These are phyloP conservation scores for Andrena haemorrhoa DNA, from an alignment of 2,888 invertebrate genomes.

Conservation along the genomic window DNA sequence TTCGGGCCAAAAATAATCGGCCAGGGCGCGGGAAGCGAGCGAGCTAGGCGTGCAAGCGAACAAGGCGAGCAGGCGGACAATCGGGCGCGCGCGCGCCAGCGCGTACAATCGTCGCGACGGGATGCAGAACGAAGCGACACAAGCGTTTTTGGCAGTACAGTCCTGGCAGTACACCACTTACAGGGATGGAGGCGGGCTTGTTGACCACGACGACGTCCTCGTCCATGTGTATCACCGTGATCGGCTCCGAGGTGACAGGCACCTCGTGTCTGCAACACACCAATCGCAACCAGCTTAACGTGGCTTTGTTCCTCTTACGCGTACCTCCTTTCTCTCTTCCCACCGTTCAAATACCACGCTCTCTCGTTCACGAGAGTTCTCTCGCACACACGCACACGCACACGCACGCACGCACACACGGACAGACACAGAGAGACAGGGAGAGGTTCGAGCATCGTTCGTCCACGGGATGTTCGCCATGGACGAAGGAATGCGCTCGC, in stretches of 20 bases:
- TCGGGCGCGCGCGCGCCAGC: slow-evolving; percentile 15
- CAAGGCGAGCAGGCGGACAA: slow-evolving; percentile 22
- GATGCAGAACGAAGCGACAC: slow-evolving; percentile 18
- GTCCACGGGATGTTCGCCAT: too few relatives aligned
- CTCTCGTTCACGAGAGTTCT: slow-evolving; percentile 11
- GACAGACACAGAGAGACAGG: neutral
- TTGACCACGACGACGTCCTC: slow-evolving; percentile 99
- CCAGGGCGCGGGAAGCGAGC: slow-evolving; percentile 34
- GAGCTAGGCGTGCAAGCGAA: slow-evolving; percentile 23
- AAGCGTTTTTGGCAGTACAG: slow-evolving; percentile 83
- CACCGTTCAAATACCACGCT: slow-evolving; percentile 6
- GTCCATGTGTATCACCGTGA: slow-evolving; percentile 98
- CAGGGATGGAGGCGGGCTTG: slow-evolving; percentile 99
- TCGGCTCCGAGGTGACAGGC: slow-evolving; percentile 98
- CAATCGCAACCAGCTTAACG: slow-evolving; percentile 85
- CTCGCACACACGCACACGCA: neutral
- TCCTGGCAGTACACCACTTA: slow-evolving; percentile 93
- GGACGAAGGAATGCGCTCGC: neutral
- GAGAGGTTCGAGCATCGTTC: too few relatives aligned
- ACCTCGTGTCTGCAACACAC: slow-evolving; percentile 97
- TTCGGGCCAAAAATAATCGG: slow-evolving; percentile 52
- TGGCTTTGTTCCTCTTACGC: slow-evolving; percentile 80
- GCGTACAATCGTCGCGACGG: slow-evolving; percentile 11
- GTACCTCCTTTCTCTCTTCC: slow-evolving; percentile 29
- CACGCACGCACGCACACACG: slow-evolving; percentile 1